Conservation (phyloP, 1,140 invertebrate genomes). For the Drosophila bocqueti region DNA sequence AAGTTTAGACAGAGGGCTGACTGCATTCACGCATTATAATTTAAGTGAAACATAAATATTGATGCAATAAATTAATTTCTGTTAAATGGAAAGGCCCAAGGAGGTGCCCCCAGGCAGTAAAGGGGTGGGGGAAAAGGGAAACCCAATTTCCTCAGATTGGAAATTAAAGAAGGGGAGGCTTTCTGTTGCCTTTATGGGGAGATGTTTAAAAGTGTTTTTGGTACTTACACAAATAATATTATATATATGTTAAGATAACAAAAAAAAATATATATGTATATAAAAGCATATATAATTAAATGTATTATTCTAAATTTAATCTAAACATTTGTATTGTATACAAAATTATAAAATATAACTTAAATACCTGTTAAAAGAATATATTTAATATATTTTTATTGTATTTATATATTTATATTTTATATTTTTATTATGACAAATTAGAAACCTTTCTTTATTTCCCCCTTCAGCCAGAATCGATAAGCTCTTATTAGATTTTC, state of each 20-base stretch:
- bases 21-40: slow-evolving; percentile 84
- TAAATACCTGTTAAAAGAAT: too few relatives aligned
- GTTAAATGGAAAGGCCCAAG: slow-evolving; percentile 65
- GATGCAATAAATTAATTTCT: slow-evolving; percentile 83
- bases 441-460: not conserved
- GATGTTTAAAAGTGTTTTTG: not conserved
- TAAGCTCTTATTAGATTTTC: not conserved
- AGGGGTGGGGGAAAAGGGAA: not conserved
- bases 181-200: not conserved
- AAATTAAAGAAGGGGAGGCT: not conserved
- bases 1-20: slow-evolving; percentile 67
- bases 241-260: not conserved
- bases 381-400: too few relatives aligned
- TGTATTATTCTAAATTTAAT: not conserved
- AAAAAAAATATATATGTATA: not conserved
- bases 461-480: not conserved
- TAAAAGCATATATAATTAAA: not conserved
- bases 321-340: not conserved
- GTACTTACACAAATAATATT: not conserved
- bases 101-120: slow-evolving; percentile 1
- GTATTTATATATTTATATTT: too few relatives aligned
- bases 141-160: slow-evolving; percentile 10
- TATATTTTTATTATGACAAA: too few relatives aligned
- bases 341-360: not conserved
- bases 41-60: slow-evolving; percentile 84